A percentile compares a stretch with the other conserved stretches of the same genome.
Evolutionary conservation across 2,888 invertebrate species (phyloP).

Genomic region (Drosophila atripex): DNA sequence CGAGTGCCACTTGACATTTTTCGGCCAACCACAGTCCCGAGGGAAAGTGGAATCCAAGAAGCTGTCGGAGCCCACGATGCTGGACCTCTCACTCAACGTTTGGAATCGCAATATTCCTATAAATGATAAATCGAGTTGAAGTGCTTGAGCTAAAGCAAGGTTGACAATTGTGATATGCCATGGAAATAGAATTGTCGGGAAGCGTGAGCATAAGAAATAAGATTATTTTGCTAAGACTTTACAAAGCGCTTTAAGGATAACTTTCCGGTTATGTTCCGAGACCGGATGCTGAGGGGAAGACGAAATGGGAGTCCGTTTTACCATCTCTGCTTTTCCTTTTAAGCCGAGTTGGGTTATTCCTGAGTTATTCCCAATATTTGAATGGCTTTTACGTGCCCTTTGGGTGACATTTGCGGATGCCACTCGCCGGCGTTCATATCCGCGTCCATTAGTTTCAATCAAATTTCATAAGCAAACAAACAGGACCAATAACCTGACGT

Average conservation of each 20-base stretch:
- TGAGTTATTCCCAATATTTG: slow-evolving; percentile 16
- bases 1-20: slow-evolving; percentile 48
- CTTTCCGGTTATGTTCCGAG: slow-evolving; percentile 15
- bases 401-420: slow-evolving; percentile 60
- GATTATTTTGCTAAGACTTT: slow-evolving; percentile 16
- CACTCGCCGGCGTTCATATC: slow-evolving; percentile 24
- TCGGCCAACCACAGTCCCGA: neutral
- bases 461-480: slow-evolving; percentile 69
- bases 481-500: slow-evolving; percentile 61
- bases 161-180: slow-evolving; percentile 34
- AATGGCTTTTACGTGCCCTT: slow-evolving; percentile 51
- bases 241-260: slow-evolving; percentile 14
- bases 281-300: neutral
- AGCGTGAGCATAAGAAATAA: slow-evolving; percentile 10
- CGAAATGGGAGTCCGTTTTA: neutral
- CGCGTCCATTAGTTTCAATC: slow-evolving; percentile 72
- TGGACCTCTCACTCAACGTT: slow-evolving; percentile 13
- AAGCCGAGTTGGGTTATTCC: neutral
- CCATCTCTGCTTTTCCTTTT: neutral
- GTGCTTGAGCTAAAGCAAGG: slow-evolving; percentile 14
- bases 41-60: slow-evolving; percentile 4
- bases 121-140: slow-evolving; percentile 53
- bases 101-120: slow-evolving; percentile 25
- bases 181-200: slow-evolving; percentile 22
- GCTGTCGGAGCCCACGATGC: neutral